Conservation (phyloP, 2,888 invertebrate genomes). For the Calephelis perditalis region DNA sequence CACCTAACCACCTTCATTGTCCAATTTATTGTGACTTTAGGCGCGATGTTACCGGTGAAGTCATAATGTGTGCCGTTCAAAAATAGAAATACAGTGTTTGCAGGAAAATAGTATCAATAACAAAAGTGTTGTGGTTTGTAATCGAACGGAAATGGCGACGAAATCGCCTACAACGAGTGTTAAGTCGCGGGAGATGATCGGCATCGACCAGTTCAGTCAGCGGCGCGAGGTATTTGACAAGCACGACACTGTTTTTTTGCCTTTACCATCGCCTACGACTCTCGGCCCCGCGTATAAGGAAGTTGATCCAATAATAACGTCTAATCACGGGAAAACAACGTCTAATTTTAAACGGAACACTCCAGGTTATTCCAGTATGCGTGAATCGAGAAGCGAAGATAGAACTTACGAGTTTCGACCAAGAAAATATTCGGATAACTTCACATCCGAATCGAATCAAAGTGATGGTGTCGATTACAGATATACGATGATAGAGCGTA, state of each 20-base stretch:
- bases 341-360: slow-evolving; percentile 67
- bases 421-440: slow-evolving; percentile 70
- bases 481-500: slow-evolving; percentile 62
- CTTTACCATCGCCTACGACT: slow-evolving; percentile 53
- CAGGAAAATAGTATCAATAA: slow-evolving; percentile 74
- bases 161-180: slow-evolving; percentile 71
- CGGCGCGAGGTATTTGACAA: slow-evolving; percentile 73
- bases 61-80: slow-evolving; percentile 71
- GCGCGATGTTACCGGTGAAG: slow-evolving; percentile 72
- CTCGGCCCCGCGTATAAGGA: slow-evolving; percentile 48
- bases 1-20: slow-evolving; percentile 69
- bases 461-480: slow-evolving; percentile 68
- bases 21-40: slow-evolving; percentile 64
- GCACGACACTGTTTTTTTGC: slow-evolving; percentile 71
- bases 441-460: slow-evolving; percentile 63
- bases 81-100: slow-evolving; percentile 72
- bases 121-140: slow-evolving; percentile 74
- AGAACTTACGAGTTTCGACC: slow-evolving; percentile 57
- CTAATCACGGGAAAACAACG: slow-evolving; percentile 68
- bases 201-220: slow-evolving; percentile 70
- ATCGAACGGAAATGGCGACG: slow-evolving; percentile 72
- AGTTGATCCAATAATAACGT: slow-evolving; percentile 60
- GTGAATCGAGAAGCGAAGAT: slow-evolving; percentile 60
- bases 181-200: slow-evolving; percentile 71
- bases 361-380: slow-evolving; percentile 66